phyloP scores from a whole-genome alignment of 2,888 invertebrate species.

The Sylvicola cinctus region DNA sequence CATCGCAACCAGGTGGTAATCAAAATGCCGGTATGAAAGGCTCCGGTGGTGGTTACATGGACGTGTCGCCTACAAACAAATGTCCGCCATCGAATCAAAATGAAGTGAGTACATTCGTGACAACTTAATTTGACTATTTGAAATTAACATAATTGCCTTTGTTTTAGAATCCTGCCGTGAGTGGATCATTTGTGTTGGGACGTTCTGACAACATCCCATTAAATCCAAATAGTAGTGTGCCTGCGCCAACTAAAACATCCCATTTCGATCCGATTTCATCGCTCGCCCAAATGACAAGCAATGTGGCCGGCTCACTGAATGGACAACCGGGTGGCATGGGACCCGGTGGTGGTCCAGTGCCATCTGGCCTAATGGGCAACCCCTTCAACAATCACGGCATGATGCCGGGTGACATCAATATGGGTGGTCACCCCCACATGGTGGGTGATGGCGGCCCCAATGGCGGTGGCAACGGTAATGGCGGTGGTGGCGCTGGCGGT shows the following conservation, averaged over 20 bases:
- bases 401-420: not conserved
- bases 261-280: constrained; percentile 88
- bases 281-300: constrained; percentile 76
- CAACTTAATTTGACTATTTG: constrained; percentile 6
- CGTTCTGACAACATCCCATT: constrained; percentile 40
- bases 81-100: constrained; percentile 7
- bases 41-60: constrained; percentile 15
- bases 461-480: constrained; percentile 21
- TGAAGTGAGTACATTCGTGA: constrained; percentile 8
- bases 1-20: constrained; percentile 13
- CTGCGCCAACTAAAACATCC: constrained; percentile 28
- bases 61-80: constrained; percentile 20
- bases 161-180: too few species aligned
- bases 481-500: constrained; percentile 2
- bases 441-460: constrained; percentile 7
- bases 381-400: constrained; percentile 7
- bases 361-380: constrained; percentile 16
- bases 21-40: constrained; percentile 7
- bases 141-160: not conserved
- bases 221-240: constrained; percentile 35
- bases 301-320: constrained; percentile 36
- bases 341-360: constrained; percentile 14
- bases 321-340: constrained; percentile 28
- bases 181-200: constrained; percentile 10
- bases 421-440: not conserved